A percentile compares a stretch with the other conserved stretches of the same genome.
Evolutionary conservation across 2,888 invertebrate genomes (phyloP).

Genomic region (Lasius fuliginosus): DNA sequence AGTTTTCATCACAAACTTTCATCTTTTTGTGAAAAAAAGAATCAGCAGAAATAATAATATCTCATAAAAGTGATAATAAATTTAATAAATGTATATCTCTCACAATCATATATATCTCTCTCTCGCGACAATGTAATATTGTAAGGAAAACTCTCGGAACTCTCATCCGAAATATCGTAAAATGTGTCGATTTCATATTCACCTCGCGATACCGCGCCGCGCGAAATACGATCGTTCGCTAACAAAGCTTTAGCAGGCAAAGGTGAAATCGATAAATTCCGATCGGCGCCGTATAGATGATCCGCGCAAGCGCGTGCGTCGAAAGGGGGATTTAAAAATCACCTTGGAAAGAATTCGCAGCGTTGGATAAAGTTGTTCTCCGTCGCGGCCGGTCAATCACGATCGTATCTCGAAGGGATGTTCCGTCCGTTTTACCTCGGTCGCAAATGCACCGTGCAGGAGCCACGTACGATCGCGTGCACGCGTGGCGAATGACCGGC

Average conservation of each 20-base stretch:
- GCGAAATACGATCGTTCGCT: constrained; percentile 44
- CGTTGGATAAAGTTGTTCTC: constrained; percentile 56
- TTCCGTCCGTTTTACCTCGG: constrained; percentile 14
- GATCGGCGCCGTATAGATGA: constrained; percentile 44
- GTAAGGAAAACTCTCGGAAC: neutral
- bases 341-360: constrained; percentile 33
- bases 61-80: neutral
- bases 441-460: constrained; percentile 30
- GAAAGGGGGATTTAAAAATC: constrained; percentile 57
- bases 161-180: constrained; percentile 32
- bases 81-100: constrained; percentile 13
- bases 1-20: neutral
- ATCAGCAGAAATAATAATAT: neutral
- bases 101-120: neutral
- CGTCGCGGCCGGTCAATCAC: constrained; percentile 54
- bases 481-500: constrained; percentile 53
- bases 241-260: constrained; percentile 48
- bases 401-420: constrained; percentile 59
- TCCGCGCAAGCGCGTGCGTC: constrained; percentile 25
- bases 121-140: neutral
- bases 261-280: constrained; percentile 57
- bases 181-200: constrained; percentile 36
- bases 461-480: constrained; percentile 55
- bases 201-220: constrained; percentile 12
- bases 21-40: neutral